Percentiles rank a stretch among this genome's conserved stretches.
Evolutionary conservation across 1,140 invertebrate species (phyloP).

Genomic region (Papilio glaucus): DNA sequence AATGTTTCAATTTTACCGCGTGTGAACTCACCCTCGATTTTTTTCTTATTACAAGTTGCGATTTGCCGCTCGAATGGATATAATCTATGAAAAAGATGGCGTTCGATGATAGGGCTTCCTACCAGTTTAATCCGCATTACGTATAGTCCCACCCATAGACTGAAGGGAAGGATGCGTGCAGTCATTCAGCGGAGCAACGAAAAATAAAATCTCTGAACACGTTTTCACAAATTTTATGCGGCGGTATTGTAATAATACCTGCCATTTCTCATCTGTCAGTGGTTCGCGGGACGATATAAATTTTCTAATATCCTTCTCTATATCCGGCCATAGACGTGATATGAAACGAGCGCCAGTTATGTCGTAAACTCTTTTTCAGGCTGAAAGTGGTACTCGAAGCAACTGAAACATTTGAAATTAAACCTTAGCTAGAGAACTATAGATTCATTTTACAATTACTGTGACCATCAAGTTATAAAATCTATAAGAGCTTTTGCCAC

Average conservation of each 20-base stretch:
- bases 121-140: no score
- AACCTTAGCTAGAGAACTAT: not conserved
- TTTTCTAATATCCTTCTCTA: constrained; percentile 20
- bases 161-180: not conserved
- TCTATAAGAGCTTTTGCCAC: constrained; percentile 1
- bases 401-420: not conserved
- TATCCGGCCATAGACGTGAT: constrained; percentile 17
- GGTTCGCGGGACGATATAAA: constrained; percentile 9
- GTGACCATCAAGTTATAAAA: not conserved
- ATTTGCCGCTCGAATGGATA: no score
- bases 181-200: not conserved
- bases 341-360: constrained; percentile 24
- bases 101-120: no score
- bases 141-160: no score
- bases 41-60: no score
- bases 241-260: constrained; percentile 3
- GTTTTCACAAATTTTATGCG: not conserved
- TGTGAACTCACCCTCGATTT: no score
- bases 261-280: constrained; percentile 8
- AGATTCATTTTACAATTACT: not conserved
- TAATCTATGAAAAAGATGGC: no score
- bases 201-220: not conserved
- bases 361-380: constrained; percentile 15
- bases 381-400: not conserved
- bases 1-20: no score